Percentiles rank a stretch among this genome's conserved stretches.
These are phyloP conservation scores for Cherax quadricarinatus DNA, from an alignment of 1,140 invertebrate species.

Conservation along the genomic window DNA sequence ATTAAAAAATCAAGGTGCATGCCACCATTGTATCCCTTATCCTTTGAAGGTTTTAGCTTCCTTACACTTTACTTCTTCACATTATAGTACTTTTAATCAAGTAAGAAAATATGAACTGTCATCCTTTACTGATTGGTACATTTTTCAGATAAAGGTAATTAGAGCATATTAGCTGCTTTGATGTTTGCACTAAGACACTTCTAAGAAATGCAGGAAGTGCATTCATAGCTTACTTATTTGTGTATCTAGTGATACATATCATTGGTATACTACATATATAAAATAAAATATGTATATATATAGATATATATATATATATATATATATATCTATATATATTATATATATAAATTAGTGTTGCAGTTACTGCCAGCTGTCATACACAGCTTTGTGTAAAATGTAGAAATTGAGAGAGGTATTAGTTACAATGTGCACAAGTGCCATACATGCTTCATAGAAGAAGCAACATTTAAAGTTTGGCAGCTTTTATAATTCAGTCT, in stretches of 20 bases:
- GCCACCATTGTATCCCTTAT: too few species aligned
- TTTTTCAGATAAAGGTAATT: neutral
- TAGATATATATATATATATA: too few species aligned
- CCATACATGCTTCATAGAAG: neutral
- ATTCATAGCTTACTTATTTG: constrained; percentile 20
- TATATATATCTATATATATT: too few species aligned
- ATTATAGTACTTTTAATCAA: neutral
- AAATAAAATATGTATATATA: too few species aligned
- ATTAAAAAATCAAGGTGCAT: too few species aligned
- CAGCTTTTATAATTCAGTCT: neutral
- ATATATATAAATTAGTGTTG: too few species aligned
- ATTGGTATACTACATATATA: constrained; percentile 10
- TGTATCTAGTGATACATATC: constrained; percentile 52
- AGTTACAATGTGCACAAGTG: neutral
- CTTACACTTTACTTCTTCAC: neutral
- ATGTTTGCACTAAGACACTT: constrained; percentile 19
- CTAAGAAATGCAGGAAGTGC: neutral
- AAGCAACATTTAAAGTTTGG: neutral
- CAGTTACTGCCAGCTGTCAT: constrained; percentile 19
- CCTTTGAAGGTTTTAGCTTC: too few species aligned
- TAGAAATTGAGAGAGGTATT: neutral
- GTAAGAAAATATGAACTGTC: neutral
- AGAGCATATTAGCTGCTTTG: constrained; percentile 4
- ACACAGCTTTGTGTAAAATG: neutral
- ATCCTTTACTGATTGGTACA: neutral